Conservation (phyloP, 1,140 invertebrate species). For the Tetragnatha versicolor region DNA sequence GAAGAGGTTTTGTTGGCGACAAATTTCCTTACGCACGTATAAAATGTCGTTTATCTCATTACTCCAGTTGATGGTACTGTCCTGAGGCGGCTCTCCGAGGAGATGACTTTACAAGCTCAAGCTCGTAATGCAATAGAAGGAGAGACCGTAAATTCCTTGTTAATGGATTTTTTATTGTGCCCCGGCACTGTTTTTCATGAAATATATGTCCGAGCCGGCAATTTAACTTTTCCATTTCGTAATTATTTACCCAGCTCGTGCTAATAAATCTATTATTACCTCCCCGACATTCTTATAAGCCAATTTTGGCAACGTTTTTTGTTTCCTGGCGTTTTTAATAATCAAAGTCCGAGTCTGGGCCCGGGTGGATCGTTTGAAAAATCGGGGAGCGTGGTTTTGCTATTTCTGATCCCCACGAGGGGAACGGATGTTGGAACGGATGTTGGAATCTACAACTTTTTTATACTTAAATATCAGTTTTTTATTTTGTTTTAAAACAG, state of each 20-base stretch:
- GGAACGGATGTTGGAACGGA: too few relatives aligned
- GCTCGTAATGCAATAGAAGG: slow-evolving; percentile 51
- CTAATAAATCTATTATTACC: slow-evolving; percentile 55
- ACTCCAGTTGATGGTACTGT: slow-evolving; percentile 39
- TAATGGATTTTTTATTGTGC: slow-evolving; percentile 56
- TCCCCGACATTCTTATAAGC: slow-evolving; percentile 29
- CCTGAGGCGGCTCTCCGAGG: slow-evolving; percentile 37
- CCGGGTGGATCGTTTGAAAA: too few relatives aligned
- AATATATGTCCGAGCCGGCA: slow-evolving; percentile 47
- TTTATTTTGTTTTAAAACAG: too few relatives aligned
- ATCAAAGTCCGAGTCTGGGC: too few relatives aligned
- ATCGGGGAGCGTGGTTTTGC: too few relatives aligned
- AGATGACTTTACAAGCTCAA: slow-evolving; percentile 54
- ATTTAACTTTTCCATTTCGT: slow-evolving; percentile 54
- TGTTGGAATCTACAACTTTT: too few relatives aligned
- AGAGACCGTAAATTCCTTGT: slow-evolving; percentile 54
- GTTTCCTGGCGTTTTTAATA: too few relatives aligned
- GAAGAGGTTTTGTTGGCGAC: slow-evolving; percentile 48
- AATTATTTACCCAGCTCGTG: slow-evolving; percentile 50
- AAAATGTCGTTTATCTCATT: slow-evolving; percentile 56
- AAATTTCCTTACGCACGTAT: slow-evolving; percentile 50
- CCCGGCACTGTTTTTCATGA: slow-evolving; percentile 40
- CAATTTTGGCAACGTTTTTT: slow-evolving; percentile 1
- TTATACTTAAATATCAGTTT: too few relatives aligned
- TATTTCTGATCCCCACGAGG: too few relatives aligned